A percentile compares a stretch with the other conserved stretches of the same genome.
These are phyloP conservation scores for Drosophila sproati DNA, from an alignment of 1,140 invertebrate species.

Conservation along the genomic window DNA sequence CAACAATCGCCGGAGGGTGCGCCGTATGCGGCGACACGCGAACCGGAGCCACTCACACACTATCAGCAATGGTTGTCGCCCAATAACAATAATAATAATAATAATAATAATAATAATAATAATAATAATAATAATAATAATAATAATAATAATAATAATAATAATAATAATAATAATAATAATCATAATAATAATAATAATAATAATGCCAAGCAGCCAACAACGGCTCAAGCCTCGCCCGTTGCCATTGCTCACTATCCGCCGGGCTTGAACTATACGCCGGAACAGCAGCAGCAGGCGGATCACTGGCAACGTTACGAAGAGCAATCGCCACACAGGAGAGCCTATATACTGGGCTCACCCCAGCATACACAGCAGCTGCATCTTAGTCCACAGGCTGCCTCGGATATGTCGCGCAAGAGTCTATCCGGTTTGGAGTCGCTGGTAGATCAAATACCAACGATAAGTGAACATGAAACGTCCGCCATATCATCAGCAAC, in stretches of 20 bases:
- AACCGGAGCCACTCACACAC: no score
- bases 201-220: not conserved
- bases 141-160: constrained; percentile 33
- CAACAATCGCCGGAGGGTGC: constrained; percentile 20
- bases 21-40: no score
- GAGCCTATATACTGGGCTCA: constrained; percentile 50
- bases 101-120: constrained; percentile 31
- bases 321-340: constrained; percentile 33
- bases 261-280: constrained; percentile 38
- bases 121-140: constrained; percentile 40
- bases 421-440: constrained; percentile 95
- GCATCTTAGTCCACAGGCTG: constrained; percentile 42
- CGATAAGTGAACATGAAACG: constrained; percentile 88
- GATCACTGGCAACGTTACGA: constrained; percentile 61
- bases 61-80: no score
- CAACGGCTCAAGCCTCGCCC: constrained; percentile 6
- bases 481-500: constrained; percentile 45
- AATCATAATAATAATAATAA: constrained; percentile 35
- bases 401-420: constrained; percentile 92
- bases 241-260: constrained; percentile 46
- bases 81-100: constrained; percentile 35
- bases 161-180: constrained; percentile 35
- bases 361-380: constrained; percentile 30
- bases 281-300: constrained; percentile 26
- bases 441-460: constrained; percentile 95